phyloP scores from a whole-genome alignment of 2,113 vertebrate species.

The Alces alces region DNA sequence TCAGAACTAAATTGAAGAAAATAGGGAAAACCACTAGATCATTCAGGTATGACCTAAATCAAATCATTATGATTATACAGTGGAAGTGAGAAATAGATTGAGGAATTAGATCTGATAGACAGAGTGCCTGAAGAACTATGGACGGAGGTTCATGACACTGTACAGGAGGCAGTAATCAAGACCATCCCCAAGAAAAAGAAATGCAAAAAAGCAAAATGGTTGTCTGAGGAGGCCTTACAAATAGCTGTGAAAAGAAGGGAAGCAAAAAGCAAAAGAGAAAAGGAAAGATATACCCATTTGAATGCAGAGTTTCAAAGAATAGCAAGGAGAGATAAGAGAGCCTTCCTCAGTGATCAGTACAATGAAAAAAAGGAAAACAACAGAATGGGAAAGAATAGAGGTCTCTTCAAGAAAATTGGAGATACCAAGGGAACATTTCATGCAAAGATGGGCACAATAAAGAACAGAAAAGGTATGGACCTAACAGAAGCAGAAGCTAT shows the following conservation, averaged over 20 bases:
- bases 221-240: neutral
- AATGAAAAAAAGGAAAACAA: neutral
- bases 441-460: neutral
- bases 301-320: neutral
- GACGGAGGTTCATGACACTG: rapidly evolving
- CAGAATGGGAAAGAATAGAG: neutral
- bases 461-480: neutral
- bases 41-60: neutral
- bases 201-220: neutral
- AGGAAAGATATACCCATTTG: neutral
- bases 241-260: neutral
- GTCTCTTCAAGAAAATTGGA: neutral
- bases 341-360: neutral
- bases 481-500: neutral
- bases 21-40: neutral
- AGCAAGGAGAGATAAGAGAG: neutral
- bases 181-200: neutral
- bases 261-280: neutral
- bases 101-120: neutral
- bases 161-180: neutral
- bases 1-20: neutral
- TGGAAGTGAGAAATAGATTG: neutral
- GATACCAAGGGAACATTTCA: neutral
- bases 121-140: neutral
- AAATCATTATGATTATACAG: neutral